phyloP scores from a whole-genome alignment of 2,113 vertebrate species.

The Periophthalmus modestus region DNA sequence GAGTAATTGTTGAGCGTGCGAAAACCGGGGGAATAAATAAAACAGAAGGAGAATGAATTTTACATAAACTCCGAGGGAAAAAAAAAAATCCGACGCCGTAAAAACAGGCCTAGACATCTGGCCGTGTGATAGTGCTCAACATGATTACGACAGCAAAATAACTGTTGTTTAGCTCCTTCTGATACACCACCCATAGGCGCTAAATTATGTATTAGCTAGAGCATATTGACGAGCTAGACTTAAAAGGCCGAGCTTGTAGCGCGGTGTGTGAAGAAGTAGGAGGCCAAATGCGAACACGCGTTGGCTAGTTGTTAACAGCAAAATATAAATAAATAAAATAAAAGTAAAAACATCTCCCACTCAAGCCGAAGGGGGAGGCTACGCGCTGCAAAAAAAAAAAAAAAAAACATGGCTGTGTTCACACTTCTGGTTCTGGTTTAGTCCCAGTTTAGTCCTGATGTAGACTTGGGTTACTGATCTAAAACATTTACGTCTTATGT shows the following conservation, averaged over 20 bases:
- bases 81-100: constrained; percentile 58
- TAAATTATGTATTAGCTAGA: constrained; percentile 74
- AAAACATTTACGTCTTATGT: too few relatives aligned
- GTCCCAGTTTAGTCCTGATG: too few relatives aligned
- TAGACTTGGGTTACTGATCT: too few relatives aligned
- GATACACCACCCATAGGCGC: constrained; percentile 59
- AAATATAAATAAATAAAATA: constrained; percentile 13
- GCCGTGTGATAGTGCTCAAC: constrained; percentile 65
- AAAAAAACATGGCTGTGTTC: not conserved
- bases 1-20: constrained; percentile 74
- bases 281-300: constrained; percentile 53
- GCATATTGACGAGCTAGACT: constrained; percentile 65
- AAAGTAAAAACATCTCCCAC: constrained; percentile 19
- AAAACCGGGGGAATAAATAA: constrained; percentile 69
- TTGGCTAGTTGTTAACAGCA: constrained; percentile 52
- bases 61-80: constrained; percentile 65
- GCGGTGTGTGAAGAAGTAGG: constrained; percentile 44
- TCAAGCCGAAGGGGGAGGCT: constrained; percentile 25
- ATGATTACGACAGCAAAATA: constrained; percentile 65
- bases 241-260: constrained; percentile 57
- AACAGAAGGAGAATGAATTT: constrained; percentile 67
- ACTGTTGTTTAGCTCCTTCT: constrained; percentile 63
- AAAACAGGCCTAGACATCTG: constrained; percentile 71
- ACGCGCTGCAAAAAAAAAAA: too few relatives aligned
- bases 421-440: too few relatives aligned